Evolutionary conservation across 2,113 vertebrate genomes (phyloP), one percentile per base, ranked within the genome.

Genomic region (mouse (Mus musculus)): DNA sequence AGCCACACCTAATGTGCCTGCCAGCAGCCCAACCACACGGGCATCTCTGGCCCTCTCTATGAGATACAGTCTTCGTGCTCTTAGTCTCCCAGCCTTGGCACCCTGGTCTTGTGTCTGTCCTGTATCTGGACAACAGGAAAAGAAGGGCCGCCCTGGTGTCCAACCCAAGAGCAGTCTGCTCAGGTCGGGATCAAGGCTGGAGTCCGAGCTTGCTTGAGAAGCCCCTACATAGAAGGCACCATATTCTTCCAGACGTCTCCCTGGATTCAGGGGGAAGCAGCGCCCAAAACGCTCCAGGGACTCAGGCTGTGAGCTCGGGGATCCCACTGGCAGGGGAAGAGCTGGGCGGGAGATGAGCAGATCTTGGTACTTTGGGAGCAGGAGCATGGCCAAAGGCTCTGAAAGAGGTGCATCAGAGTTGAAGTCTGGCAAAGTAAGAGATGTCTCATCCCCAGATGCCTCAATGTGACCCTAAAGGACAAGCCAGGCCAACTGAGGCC

Each of bases 141-240:
- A 98, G 97, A 99, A 99, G 0, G 98, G 95, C 95, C 98, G 99
- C 56, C 92, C 98, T 67, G 97, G 1, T 97, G 99, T 99, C 99
- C 99, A 99, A 14, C 99, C 99, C 98, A 99, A 99, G 98, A 99
- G 99, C 97, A 99, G 99, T 97, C 99, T 99, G 54, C 98, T 99
- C 91, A 99, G 98, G 2, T 99, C 98, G 1, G 98, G 98, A 77
- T 99, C 99, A 84, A 99, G 99, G 36, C 92, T 95, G 36, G 89
- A 97, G 3, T 98, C 98, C 7, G 98, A 94, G 71, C 99, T 98
- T 81, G 99, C 98, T 46, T 90, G 87, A 89, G 94, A 93, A 0
- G 98, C 97, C 46, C 99, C 99, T 1, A 99, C 97, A 0, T 99
- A 99, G 98, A 99, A 99, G 98, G 99, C 98, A 56, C 97, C 98